Percentiles rank a stretch among this genome's conserved stretches.
Evolutionary conservation across 2,797 vertebrate genomes (phyloP).

Genomic region (Neoniphon sammara): DNA sequence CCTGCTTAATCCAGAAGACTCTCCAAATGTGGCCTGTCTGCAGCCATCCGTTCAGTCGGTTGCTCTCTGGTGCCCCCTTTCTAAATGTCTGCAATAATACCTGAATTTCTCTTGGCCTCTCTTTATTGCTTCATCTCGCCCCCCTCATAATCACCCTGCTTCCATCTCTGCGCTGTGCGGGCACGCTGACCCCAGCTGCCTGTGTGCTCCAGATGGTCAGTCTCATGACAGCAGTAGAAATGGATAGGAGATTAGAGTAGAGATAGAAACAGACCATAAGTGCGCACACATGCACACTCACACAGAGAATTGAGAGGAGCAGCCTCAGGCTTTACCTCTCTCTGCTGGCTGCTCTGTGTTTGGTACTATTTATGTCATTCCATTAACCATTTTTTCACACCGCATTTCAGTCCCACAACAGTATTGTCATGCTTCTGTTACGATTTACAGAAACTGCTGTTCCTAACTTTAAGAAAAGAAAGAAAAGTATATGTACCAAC

Average conservation of each 20-base stretch:
- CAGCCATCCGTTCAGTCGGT: background rate
- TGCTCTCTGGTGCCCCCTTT: constrained; percentile 56
- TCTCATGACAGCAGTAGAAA: constrained; percentile 11
- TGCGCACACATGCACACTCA: background rate
- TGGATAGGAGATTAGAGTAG: constrained; percentile 28
- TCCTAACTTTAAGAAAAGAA: no score
- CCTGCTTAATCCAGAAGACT: background rate
- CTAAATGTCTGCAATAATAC: constrained; percentile 48
- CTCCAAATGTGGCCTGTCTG: background rate
- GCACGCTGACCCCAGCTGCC: constrained; percentile 16
- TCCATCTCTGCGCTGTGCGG: background rate
- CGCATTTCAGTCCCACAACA: background rate
- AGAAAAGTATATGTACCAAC: no score
- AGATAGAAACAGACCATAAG: background rate
- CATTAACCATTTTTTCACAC: background rate
- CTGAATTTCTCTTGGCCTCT: constrained; percentile 52
- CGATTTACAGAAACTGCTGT: no score
- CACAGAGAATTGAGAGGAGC: background rate
- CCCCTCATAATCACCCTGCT: background rate
- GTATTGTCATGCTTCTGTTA: no score
- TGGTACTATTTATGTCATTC: background rate
- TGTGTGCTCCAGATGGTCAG: constrained; percentile 44
- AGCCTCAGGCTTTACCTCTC: background rate
- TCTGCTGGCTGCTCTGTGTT: constrained; percentile 1
- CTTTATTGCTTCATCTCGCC: background rate